Percentiles rank a stretch among this genome's conserved stretches.
Conservation (phyloP, 1,140 invertebrate genomes). For the Drosophila chauvacae region DNA sequence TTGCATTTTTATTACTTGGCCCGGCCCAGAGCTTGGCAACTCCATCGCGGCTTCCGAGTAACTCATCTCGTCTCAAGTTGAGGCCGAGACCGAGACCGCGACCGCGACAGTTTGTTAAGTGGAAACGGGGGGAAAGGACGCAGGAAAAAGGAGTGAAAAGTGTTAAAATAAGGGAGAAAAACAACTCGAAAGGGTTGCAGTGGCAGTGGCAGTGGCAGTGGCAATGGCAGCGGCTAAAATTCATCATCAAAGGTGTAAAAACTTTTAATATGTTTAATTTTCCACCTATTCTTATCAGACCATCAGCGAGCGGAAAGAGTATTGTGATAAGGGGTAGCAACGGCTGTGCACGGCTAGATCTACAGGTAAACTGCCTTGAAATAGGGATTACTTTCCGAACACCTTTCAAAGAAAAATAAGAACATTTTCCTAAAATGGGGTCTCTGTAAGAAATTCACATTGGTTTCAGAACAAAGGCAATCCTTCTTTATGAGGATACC, state of each 20-base stretch:
- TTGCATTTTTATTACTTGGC: constrained; percentile 84
- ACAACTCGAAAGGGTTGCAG: constrained; percentile 58
- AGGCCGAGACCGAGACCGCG: constrained; percentile 20
- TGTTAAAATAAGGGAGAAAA: constrained; percentile 9
- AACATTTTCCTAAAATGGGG: too few species aligned
- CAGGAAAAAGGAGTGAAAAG: constrained; percentile 6
- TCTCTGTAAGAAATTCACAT: too few species aligned
- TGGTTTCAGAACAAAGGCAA: too few species aligned
- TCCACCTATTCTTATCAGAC: constrained; percentile 63
- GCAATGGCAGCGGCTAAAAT: constrained; percentile 51
- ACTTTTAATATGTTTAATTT: constrained; percentile 84
- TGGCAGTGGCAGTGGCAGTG: not conserved
- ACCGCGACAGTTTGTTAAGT: constrained; percentile 76
- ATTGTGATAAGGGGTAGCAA: not conserved
- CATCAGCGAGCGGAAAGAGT: not conserved
- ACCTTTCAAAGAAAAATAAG: too few species aligned
- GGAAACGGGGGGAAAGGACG: constrained; percentile 23
- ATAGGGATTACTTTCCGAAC: too few species aligned
- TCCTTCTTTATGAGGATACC: too few species aligned
- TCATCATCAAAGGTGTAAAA: constrained; percentile 84
- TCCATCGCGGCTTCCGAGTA: constrained; percentile 24
- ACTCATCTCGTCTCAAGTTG: constrained; percentile 14
- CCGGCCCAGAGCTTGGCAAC: constrained; percentile 22
- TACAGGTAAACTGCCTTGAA: too few species aligned
- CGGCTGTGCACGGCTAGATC: not conserved